These are phyloP conservation scores for Cheilosia pagana DNA, from an alignment of 2,888 invertebrate species.

Conservation along the genomic window DNA sequence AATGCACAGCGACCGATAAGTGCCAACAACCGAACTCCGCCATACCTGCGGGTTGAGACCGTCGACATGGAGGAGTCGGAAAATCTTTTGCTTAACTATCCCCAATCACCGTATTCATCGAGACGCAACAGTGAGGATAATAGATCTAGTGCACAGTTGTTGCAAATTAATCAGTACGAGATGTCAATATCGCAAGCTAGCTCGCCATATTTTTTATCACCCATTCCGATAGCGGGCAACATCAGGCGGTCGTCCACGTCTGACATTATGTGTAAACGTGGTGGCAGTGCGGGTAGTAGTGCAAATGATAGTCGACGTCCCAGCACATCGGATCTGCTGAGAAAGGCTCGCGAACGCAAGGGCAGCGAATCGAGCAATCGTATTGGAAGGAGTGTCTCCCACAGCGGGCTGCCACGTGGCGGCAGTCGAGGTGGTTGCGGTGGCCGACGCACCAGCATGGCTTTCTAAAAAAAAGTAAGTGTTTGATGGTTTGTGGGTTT, in stretches of 20 bases:
- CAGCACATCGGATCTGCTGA: constrained; percentile 82
- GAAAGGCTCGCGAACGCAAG: constrained; percentile 82
- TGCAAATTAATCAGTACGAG: constrained; percentile 79
- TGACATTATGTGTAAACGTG: constrained; percentile 81
- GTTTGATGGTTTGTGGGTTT: not conserved
- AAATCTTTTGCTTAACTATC: constrained; percentile 80
- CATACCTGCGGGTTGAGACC: constrained; percentile 81
- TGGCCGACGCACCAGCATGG: constrained; percentile 83
- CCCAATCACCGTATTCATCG: constrained; percentile 81
- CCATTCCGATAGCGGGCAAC: constrained; percentile 79
- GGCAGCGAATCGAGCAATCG: constrained; percentile 81
- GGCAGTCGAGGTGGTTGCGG: constrained; percentile 78
- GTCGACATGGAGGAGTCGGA: constrained; percentile 81
- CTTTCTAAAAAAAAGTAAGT: constrained; percentile 78
- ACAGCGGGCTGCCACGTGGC: constrained; percentile 81
- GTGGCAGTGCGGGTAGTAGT: constrained; percentile 77
- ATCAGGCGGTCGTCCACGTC: constrained; percentile 83
- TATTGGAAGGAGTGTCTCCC: constrained; percentile 83
- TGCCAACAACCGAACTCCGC: constrained; percentile 79
- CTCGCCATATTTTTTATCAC: constrained; percentile 82
- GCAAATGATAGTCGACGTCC: constrained; percentile 81
- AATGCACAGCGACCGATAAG: constrained; percentile 28
- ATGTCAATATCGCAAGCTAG: constrained; percentile 78
- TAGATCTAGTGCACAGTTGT: constrained; percentile 79
- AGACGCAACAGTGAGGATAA: constrained; percentile 80